Percentiles rank a stretch among this genome's conserved stretches.
Conservation (phyloP, 2,113 vertebrate species). For the Channa maculata region DNA sequence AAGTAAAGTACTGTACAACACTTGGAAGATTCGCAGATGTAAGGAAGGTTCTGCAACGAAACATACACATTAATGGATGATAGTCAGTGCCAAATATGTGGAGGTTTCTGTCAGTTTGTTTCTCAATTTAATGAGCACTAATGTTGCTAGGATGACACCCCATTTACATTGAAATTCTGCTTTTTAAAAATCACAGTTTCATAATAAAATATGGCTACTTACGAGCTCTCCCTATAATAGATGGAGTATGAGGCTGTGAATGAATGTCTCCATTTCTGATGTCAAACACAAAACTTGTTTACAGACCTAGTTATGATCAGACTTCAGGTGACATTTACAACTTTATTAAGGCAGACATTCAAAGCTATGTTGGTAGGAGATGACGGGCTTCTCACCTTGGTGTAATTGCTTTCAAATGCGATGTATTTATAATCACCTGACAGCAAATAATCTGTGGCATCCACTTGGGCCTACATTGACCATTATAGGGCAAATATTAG, state of each 20-base stretch:
- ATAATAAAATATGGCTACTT: slow-evolving; percentile 63
- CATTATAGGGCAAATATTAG: neutral
- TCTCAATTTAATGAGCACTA: neutral
- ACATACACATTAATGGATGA: neutral
- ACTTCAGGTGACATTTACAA: neutral
- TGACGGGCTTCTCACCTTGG: slow-evolving; percentile 86
- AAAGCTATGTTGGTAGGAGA: neutral
- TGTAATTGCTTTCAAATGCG: slow-evolving; percentile 93
- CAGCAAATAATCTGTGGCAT: slow-evolving; percentile 88
- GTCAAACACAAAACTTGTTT: slow-evolving; percentile 22
- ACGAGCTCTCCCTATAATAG: slow-evolving; percentile 87
- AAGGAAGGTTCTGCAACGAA: slow-evolving; percentile 87
- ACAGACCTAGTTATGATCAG: neutral
- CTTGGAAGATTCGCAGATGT: slow-evolving; percentile 85
- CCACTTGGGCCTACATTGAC: slow-evolving; percentile 86
- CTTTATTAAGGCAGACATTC: neutral
- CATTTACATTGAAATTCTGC: neutral
- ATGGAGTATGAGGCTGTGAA: slow-evolving; percentile 93
- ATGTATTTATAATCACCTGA: slow-evolving; percentile 89
- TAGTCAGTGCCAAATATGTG: neutral
- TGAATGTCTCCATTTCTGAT: slow-evolving; percentile 94
- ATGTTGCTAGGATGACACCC: too few relatives aligned
- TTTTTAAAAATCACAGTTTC: neutral
- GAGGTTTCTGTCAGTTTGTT: neutral
- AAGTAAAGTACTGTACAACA: slow-evolving; percentile 89